Conservation (phyloP, 92 coral and sea anemone species). For the Micromussa lordhowensis region DNA sequence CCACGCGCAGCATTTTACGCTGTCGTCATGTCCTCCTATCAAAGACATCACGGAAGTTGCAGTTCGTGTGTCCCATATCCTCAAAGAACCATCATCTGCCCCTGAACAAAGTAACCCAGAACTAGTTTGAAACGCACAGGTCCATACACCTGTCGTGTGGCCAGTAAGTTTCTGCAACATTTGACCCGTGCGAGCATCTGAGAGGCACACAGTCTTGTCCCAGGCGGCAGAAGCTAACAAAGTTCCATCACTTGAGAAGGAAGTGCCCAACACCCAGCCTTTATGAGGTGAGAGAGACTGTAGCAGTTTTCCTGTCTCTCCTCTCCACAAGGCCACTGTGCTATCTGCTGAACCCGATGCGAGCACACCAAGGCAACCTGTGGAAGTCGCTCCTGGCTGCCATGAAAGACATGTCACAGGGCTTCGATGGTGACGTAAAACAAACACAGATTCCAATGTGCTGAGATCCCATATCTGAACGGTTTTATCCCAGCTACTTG, state of each 20-base stretch:
- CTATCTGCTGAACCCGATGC: slow-evolving; percentile 94
- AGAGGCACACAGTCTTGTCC: slow-evolving; percentile 82
- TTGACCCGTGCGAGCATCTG: slow-evolving; percentile 83
- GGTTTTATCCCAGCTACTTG: slow-evolving; percentile 94
- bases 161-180: slow-evolving; percentile 63
- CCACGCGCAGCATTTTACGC: slow-evolving; percentile 92
- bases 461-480: slow-evolving; percentile 94
- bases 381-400: slow-evolving; percentile 45
- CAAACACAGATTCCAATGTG: slow-evolving; percentile 79
- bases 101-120: slow-evolving; percentile 88
- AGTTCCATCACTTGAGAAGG: slow-evolving; percentile 79
- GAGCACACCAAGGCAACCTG: slow-evolving; percentile 63
- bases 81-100: slow-evolving; percentile 92
- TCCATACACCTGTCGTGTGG: slow-evolving; percentile 98
- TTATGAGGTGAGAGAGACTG: slow-evolving; percentile 68
- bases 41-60: slow-evolving; percentile 78
- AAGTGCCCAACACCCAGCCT: slow-evolving; percentile 91
- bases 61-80: slow-evolving; percentile 90
- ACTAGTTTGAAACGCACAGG: slow-evolving; percentile 84
- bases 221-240: slow-evolving; percentile 89
- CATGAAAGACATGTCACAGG: slow-evolving; percentile 87
- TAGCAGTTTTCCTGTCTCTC: slow-evolving; percentile 65
- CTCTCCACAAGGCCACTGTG: slow-evolving; percentile 88
- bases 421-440: slow-evolving; percentile 79
- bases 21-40: slow-evolving; percentile 97